These are phyloP conservation scores for Noctilio leporinus DNA, from an alignment of 2,113 vertebrate species.

Conservation along the genomic window DNA sequence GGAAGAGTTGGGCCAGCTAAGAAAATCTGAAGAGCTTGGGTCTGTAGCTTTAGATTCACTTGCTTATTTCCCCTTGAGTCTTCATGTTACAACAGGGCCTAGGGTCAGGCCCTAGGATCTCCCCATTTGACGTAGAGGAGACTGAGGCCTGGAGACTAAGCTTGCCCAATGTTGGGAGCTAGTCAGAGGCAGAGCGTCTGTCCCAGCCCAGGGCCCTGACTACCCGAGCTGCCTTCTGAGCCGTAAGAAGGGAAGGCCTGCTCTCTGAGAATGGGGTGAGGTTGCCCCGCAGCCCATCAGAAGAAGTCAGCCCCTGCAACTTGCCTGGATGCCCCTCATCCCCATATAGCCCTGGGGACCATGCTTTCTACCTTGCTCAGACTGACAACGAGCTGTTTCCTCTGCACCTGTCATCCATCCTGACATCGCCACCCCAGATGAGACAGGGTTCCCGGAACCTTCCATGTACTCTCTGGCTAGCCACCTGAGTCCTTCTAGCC, in stretches of 20 bases:
- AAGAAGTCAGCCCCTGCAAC: not conserved
- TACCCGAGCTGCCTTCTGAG: not conserved
- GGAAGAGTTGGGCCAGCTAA: not conserved
- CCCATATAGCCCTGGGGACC: not conserved
- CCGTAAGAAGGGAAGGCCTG: not conserved
- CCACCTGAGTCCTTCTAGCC: not conserved
- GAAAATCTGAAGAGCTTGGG: not conserved
- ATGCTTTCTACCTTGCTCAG: not conserved
- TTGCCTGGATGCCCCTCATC: not conserved
- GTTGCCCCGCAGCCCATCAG: not conserved
- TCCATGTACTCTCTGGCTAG: not conserved
- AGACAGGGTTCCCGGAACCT: not conserved
- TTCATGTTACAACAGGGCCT: not conserved
- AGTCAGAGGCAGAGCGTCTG: not conserved
- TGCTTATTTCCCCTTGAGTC: not conserved
- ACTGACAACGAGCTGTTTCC: not conserved
- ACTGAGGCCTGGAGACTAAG: not conserved
- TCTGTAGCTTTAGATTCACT: not conserved
- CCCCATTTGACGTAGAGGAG: not conserved
- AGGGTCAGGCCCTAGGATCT: not conserved
- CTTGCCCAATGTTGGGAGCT: not conserved
- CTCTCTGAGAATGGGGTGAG: not conserved
- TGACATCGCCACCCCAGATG: not conserved
- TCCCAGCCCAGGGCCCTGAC: not conserved
- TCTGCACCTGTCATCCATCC: not conserved